A percentile compares a stretch with the other conserved stretches of the same genome.
Conservation (phyloP, 2,888 invertebrate species). For the Melikaiella ostensackeni region DNA sequence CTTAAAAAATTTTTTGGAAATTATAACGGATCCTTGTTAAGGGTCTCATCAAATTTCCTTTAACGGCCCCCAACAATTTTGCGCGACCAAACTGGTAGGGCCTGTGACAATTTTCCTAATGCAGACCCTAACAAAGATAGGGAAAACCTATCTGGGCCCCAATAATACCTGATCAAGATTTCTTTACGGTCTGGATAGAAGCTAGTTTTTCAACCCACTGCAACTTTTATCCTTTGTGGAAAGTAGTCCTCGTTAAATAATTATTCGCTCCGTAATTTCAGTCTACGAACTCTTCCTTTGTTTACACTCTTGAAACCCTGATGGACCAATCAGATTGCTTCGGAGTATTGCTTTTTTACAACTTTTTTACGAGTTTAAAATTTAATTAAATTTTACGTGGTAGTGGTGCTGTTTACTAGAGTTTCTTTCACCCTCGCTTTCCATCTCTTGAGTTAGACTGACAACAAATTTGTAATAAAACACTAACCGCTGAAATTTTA, state of each 20-base stretch:
- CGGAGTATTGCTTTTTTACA: constrained; percentile 7
- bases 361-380: constrained; percentile 26
- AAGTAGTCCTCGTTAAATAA: background rate
- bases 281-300: background rate
- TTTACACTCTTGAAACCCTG: constrained; percentile 11
- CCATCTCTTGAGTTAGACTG: background rate
- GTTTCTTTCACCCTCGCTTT: constrained; percentile 3
- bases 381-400: constrained; percentile 35
- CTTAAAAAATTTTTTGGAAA: too few relatives aligned
- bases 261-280: background rate
- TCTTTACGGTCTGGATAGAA: too few relatives aligned
- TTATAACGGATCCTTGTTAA: too few relatives aligned
- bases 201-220: background rate
- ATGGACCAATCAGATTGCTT: background rate
- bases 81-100: too few relatives aligned
- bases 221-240: background rate
- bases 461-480: constrained; percentile 8
- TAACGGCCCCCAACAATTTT: too few relatives aligned
- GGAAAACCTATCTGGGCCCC: too few relatives aligned
- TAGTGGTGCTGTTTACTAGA: constrained; percentile 14
- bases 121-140: too few relatives aligned
- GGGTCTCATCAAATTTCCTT: too few relatives aligned
- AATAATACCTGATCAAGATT: too few relatives aligned
- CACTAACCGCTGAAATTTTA: background rate
- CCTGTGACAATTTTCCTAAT: too few relatives aligned